Conservation (phyloP, 2,888 invertebrate genomes). For the Hirtodrosophila alboralis region DNA sequence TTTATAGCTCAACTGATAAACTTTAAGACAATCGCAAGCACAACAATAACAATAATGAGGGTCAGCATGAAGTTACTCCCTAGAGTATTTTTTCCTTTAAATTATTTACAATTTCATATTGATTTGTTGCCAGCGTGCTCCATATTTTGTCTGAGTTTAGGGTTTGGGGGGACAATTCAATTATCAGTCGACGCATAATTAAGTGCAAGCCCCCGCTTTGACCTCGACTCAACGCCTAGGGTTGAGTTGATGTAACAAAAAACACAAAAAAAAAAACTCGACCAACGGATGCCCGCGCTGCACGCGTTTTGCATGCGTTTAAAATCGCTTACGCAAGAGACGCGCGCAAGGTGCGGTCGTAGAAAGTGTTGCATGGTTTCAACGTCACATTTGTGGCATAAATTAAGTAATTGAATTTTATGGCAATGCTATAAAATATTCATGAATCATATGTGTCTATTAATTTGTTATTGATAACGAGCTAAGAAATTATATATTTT, state of each 20-base stretch:
- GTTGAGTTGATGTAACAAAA: conserved; percentile 42
- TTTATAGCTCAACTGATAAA: conserved; percentile 51
- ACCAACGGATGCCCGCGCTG: conserved; percentile 36
- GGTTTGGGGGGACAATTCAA: conserved; percentile 17
- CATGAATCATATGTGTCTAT: conserved; percentile 17
- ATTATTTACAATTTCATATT: conserved; percentile 73
- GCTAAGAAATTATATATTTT: too few relatives aligned
- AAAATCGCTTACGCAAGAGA: conserved; percentile 58
- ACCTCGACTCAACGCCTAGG: conserved; percentile 50
- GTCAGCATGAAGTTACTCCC: conserved; percentile 43
- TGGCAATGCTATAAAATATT: conserved; percentile 20
- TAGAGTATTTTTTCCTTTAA: conserved; percentile 30
- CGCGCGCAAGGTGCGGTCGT: conserved; percentile 54
- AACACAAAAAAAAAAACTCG: too few relatives aligned
- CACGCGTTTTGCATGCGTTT: conserved; percentile 77
- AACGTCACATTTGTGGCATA: conserved; percentile 60
- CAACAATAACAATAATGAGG: conserved; percentile 63
- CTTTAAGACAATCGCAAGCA: conserved; percentile 26
- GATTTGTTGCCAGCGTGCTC: conserved; percentile 63
- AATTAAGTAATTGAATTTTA: conserved; percentile 66
- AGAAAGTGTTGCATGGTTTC: conserved; percentile 62
- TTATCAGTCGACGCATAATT: conserved; percentile 58
- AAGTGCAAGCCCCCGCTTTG: conserved; percentile 42
- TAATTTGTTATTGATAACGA: conserved; percentile 3
- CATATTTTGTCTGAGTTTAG: not conserved